A percentile compares a stretch with the other conserved stretches of the same genome.
Conservation (phyloP, 2,888 invertebrate genomes). For the Ernsta delagoae region DNA sequence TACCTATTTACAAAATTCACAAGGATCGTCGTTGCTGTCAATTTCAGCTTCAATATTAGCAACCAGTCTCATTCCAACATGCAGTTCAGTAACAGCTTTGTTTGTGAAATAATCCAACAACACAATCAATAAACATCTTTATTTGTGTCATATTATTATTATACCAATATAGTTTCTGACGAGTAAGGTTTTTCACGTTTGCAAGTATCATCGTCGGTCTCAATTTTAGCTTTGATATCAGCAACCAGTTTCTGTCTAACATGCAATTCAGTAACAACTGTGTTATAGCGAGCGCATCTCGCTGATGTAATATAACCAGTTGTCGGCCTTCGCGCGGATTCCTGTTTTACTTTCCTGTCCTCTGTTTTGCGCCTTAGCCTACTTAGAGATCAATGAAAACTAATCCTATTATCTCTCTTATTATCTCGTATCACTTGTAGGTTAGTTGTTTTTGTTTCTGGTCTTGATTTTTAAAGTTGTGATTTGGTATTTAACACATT, state of each 20-base stretch:
- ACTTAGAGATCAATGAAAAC: constrained; percentile 12
- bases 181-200: no score
- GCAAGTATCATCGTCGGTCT: background rate
- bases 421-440: background rate
- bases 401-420: constrained; percentile 7
- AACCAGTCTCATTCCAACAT: no score
- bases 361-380: constrained; percentile 31
- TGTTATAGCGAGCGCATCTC: constrained; percentile 22
- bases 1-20: no score
- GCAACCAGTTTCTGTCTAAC: background rate
- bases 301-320: constrained; percentile 37
- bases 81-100: no score
- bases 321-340: constrained; percentile 34
- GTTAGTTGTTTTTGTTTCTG: background rate
- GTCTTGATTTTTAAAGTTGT: background rate
- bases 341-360: constrained; percentile 35
- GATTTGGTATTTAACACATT: no score
- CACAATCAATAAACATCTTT: no score
- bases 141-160: no score
- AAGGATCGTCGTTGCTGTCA: no score
- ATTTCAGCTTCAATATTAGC: no score
- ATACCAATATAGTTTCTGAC: no score
- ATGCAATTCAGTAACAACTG: constrained; percentile 17
- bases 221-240: constrained; percentile 8
- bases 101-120: no score